Base-by-base conservation (phyloP, 2,113 vertebrate genomes). In the Peromyscus leucopus region DNA sequence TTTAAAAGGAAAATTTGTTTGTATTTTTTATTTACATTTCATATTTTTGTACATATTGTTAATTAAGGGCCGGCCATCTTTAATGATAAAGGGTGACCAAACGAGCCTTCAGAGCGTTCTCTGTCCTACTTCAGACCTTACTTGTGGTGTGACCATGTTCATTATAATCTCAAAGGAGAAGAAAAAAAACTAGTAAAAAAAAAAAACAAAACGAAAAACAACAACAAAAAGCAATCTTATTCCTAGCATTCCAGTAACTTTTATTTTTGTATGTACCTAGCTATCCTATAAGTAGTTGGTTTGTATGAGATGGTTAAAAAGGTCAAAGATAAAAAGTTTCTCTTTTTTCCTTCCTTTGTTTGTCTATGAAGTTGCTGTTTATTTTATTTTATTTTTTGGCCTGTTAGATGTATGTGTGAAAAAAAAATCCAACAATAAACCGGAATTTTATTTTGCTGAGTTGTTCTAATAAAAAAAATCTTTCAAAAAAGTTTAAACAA, bases 1-100 rank as follows among this genome's bases (percentile, higher is more conserved):
- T 99, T 99, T 98, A 97, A 99, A 98, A 99, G 99, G 99, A 99
- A 42, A 99, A 99, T 99, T 99, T 99, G 99, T 99, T 99, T 99
- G 99, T 99, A 99, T 99, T 99, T 99, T 99, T 99, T 99, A 99
- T 99, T 99, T 99, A 99, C 99, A 99, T 99, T 99, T 99, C 99
- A 99, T 99, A 99, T 99, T 99, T 99, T 99, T 99, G 99, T 99
- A 99, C 99, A 99, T 99, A 99, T 99, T 99, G 99, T 99, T 99
- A 98, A 42, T 99, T 99, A 98, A 42, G 99, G 99, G 99, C 99
- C 99, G 97, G 98, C 98, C 99, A 99, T 99, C 99, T 99, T 98
- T 98, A 98, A 98, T 99, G 99, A 99, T 99, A 98, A 99, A 98
- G 97, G 98, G 79, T 82, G 79, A 82, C 79, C 79, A 59, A 59